Evolutionary conservation across 2,113 vertebrate species (phyloP), one percentile per base, ranked within the genome.

Genomic region (Physeter macrocephalus): DNA sequence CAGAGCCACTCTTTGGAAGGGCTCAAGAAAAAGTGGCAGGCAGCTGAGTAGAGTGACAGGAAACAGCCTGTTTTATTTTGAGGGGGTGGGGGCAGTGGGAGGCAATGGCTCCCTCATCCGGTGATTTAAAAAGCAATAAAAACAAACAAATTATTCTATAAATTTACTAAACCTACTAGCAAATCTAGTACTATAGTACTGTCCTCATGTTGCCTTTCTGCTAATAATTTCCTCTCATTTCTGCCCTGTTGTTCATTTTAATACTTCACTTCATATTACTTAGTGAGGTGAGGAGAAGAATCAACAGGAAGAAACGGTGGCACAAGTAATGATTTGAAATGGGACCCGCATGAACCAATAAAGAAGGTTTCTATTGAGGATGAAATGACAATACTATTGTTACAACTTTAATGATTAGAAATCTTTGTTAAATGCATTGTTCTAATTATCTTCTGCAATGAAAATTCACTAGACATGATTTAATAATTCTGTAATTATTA

Each of bases 211-310:
- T 94, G 18, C 10, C 31, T 18, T 87, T 82, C 81, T 96, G 57
- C 39, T 87, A 23, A 52, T 88, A 84, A 94, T 90, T 83, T 77
- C n/a, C 10, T 92, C 57, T 93, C 57, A 74, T 92, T 88, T 93
- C 31, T 95, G 8, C 34, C 14, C 62, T 69, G 20, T 8, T 92
- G 1, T 71, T 91, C 21, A 88, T 54, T 85, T 93, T 72, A 85
- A 54, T 77, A 64, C 23, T 84, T 80, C 25, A 61, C 8, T 59
- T 92, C 29, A 49, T 88, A 84, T 88, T 74, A 94, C 15, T 46
- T 75, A 69, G 0, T 92, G 72, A 86, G 27, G 34, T 77, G 27
- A 96, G 29, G 25, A 75, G 78, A 80, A 85, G 2, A 75, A 81
- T 39, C 17, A 36, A 75, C 39, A 84, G 49, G 54, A 88, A 94